Conservation (phyloP, 2,113 vertebrate genomes). For the Neodon shergylaensis region DNA sequence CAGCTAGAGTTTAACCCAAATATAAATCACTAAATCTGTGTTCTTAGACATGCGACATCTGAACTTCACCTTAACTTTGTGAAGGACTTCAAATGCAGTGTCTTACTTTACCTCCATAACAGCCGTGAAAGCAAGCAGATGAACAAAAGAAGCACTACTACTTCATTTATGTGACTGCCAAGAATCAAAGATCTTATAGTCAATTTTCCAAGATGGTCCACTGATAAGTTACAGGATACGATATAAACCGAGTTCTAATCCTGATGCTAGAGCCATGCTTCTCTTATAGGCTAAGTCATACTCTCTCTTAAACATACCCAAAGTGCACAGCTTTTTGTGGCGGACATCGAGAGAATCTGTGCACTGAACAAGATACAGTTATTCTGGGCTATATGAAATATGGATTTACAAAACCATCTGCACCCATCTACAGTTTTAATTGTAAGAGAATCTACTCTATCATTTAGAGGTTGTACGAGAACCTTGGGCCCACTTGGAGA, state of each 20-base stretch:
- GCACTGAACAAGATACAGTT: neutral
- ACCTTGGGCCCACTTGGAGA: neutral
- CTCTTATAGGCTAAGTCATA: neutral
- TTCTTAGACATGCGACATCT: neutral
- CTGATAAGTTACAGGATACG: neutral
- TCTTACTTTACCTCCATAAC: neutral
- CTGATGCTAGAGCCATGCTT: neutral
- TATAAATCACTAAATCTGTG: neutral
- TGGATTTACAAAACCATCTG: neutral
- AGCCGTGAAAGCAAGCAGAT: neutral
- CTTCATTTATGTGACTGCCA: neutral
- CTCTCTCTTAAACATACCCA: neutral
- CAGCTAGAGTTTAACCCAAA: neutral
- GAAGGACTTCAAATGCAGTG: neutral
- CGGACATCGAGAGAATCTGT: fast-evolving
- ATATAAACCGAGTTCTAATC: neutral
- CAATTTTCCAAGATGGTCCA: neutral
- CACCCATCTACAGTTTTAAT: neutral
- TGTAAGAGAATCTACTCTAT: neutral
- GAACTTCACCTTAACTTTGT: neutral
- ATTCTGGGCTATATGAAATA: neutral
- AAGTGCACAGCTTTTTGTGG: neutral
- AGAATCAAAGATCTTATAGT: neutral
- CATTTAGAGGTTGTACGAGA: neutral
- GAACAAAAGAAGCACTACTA: neutral